Percentiles rank a stretch among this genome's conserved stretches.
These are phyloP conservation scores for Drosophila burlai DNA, from an alignment of 1,140 invertebrate species.

Conservation along the genomic window DNA sequence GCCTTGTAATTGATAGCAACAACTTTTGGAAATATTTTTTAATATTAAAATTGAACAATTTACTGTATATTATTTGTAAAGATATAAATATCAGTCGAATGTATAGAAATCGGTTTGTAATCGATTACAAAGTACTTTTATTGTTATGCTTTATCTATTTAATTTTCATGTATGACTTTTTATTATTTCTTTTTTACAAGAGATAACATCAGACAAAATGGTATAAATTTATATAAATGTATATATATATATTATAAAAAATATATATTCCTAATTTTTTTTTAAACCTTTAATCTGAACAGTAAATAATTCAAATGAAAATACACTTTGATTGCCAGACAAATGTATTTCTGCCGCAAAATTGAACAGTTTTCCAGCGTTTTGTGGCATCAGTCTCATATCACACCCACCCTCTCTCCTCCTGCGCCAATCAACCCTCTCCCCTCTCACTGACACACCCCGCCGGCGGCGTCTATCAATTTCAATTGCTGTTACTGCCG, in stretches of 20 bases:
- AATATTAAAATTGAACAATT: no score
- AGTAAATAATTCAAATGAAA: neutral
- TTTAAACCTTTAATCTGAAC: neutral
- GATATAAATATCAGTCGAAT: neutral
- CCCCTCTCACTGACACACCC: neutral
- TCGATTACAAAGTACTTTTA: no score
- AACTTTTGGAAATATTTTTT: no score
- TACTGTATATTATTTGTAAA: no score
- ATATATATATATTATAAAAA: neutral
- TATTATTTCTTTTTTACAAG: no score
- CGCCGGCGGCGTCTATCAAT: slow-evolving; percentile 48
- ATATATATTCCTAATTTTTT: neutral
- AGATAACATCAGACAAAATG: no score
- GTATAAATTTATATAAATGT: neutral
- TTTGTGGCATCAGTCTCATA: slow-evolving; percentile 30
- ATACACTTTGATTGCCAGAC: neutral
- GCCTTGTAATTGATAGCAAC: neutral
- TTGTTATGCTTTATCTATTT: no score
- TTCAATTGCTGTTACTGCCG: slow-evolving; percentile 60
- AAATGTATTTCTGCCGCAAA: slow-evolving; percentile 21
- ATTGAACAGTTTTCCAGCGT: slow-evolving; percentile 38
- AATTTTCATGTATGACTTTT: no score
- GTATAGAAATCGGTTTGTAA: no score
- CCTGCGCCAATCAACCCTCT: no score
- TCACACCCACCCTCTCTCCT: neutral